Conservation (phyloP, 2,888 invertebrate genomes). For the Hipparchia semele region DNA sequence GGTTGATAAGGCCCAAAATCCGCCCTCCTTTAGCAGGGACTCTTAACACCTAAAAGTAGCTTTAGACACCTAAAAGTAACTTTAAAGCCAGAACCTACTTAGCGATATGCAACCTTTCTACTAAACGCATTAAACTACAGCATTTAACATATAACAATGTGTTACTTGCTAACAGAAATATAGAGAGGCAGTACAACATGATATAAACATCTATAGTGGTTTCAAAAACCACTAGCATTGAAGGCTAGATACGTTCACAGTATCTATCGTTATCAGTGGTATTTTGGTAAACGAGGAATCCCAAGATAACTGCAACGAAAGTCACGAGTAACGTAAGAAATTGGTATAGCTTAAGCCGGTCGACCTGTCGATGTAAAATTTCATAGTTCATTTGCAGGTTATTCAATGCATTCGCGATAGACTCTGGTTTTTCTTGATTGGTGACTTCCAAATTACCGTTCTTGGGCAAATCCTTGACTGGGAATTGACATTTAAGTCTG, state of each 20-base stretch:
- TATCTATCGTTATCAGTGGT: conserved; percentile 56
- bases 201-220: conserved; percentile 56
- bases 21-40: no score
- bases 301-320: conserved; percentile 56
- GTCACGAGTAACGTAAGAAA: conserved; percentile 63
- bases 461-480: conserved; percentile 65
- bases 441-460: conserved; percentile 61
- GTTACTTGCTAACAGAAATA: conserved; percentile 46
- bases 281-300: conserved; percentile 63
- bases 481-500: conserved; percentile 87
- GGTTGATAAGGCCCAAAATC: no score
- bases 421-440: conserved; percentile 87
- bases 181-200: conserved; percentile 48
- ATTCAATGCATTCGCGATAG: conserved; percentile 86
- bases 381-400: conserved; percentile 67
- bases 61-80: no score
- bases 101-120: conserved; percentile 47
- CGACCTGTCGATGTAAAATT: conserved; percentile 57
- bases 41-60: no score
- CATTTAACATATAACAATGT: conserved; percentile 52
- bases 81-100: conserved; percentile 17
- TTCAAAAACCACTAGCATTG: conserved; percentile 58
- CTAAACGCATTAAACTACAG: conserved; percentile 51
- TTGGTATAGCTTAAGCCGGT: conserved; percentile 63
- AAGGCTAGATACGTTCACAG: conserved; percentile 70